A percentile compares a stretch with the other conserved stretches of the same genome.
Evolutionary conservation across 2,113 vertebrate species (phyloP).

Genomic region (Prunella fulvescens): DNA sequence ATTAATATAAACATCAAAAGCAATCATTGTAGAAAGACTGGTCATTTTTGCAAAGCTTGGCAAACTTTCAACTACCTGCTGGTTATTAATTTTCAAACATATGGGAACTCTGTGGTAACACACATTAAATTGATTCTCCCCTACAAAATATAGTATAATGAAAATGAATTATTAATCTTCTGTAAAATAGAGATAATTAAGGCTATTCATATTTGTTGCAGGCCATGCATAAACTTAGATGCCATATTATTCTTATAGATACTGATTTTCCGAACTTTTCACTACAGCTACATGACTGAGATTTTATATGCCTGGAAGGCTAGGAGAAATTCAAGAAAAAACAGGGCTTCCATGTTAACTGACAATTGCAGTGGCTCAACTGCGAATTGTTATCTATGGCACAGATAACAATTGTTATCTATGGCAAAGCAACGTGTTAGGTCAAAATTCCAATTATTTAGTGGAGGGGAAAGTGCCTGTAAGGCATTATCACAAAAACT

Average conservation of each 20-base stretch:
- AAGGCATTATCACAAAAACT: neutral
- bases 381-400: too few species aligned
- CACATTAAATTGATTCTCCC: constrained; percentile 87
- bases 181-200: constrained; percentile 60
- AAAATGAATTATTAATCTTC: constrained; percentile 77
- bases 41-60: constrained; percentile 95
- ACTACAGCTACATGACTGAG: neutral
- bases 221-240: constrained; percentile 6
- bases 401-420: neutral
- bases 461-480: neutral
- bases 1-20: constrained; percentile 98
- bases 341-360: neutral
- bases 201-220: constrained; percentile 56
- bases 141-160: constrained; percentile 72
- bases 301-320: neutral
- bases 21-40: constrained; percentile 92
- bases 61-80: constrained; percentile 96
- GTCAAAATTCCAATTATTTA: neutral
- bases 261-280: neutral
- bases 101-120: constrained; percentile 94
- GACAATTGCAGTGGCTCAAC: neutral
- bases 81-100: constrained; percentile 99
- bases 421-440: neutral
- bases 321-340: neutral
- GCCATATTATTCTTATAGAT: neutral